These are phyloP conservation scores for Palaemon carinicauda DNA, from an alignment of 1,140 invertebrate genomes.

Conservation along the genomic window DNA sequence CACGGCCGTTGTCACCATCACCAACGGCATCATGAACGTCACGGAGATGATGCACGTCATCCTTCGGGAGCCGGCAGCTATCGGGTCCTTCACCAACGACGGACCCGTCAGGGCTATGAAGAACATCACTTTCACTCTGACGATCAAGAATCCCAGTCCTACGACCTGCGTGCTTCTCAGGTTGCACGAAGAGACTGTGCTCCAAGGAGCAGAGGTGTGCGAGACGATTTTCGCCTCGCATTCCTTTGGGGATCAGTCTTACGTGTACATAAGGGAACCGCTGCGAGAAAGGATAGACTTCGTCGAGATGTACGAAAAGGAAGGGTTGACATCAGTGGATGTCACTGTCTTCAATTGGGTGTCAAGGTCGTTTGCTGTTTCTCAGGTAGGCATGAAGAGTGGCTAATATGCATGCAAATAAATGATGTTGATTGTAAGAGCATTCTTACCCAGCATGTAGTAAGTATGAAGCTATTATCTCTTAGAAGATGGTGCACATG, in stretches of 20 bases:
- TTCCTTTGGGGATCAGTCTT: too few relatives aligned
- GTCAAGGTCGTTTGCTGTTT: constrained; percentile 16
- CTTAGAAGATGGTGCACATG: too few relatives aligned
- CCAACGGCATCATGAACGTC: constrained; percentile 6
- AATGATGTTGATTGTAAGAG: too few relatives aligned
- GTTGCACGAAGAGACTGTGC: not conserved
- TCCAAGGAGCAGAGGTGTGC: too few relatives aligned
- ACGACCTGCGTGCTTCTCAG: constrained; percentile 26
- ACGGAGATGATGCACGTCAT: not conserved
- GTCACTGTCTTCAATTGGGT: constrained; percentile 16
- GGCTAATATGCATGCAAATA: not conserved
- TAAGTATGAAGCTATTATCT: too few relatives aligned
- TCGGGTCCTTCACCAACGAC: constrained; percentile 20
- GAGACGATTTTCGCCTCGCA: too few relatives aligned
- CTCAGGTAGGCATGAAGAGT: not conserved
- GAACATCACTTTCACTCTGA: constrained; percentile 11
- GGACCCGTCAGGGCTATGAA: constrained; percentile 4
- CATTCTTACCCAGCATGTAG: too few relatives aligned
- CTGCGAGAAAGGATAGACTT: not conserved
- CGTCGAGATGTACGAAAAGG: not conserved
- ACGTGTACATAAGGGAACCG: too few relatives aligned
- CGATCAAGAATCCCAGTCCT: not conserved
- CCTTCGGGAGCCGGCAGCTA: not conserved
- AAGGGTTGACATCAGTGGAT: not conserved
- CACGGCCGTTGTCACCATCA: not conserved